A percentile compares a stretch with the other conserved stretches of the same genome.
Conservation (phyloP, 2,888 invertebrate genomes). For the Escarpia spicata region DNA sequence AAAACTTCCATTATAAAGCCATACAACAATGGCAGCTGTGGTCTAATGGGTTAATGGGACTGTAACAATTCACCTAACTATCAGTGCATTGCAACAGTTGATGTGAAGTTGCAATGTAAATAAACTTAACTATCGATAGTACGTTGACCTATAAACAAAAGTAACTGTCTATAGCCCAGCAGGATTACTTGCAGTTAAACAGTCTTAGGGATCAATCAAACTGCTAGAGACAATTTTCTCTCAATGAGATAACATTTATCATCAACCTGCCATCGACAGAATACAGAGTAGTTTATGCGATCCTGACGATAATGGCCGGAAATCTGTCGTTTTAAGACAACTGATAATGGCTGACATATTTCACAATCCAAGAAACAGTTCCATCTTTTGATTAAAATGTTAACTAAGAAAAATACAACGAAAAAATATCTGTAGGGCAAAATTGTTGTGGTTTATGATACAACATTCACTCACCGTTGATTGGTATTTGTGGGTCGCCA, state of each 20-base stretch:
- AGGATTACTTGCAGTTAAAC: no score
- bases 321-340: no score
- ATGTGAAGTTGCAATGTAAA: no score
- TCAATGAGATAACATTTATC: not conserved
- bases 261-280: not conserved
- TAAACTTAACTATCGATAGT: no score
- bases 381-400: not conserved
- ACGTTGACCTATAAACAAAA: no score
- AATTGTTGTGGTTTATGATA: not conserved
- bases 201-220: not conserved
- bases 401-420: not conserved
- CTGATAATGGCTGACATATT: not conserved
- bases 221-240: not conserved
- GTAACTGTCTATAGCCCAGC: no score
- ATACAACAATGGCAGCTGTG: no score
- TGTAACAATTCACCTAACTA: no score
- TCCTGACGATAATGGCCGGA: not conserved
- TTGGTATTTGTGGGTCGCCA: constrained; percentile 97
- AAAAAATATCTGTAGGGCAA: not conserved
- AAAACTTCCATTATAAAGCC: no score
- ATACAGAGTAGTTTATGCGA: constrained; percentile 14
- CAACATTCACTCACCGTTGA: constrained; percentile 68
- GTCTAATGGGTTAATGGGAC: no score
- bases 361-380: not conserved
- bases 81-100: no score